A percentile compares a stretch with the other conserved stretches of the same genome.
These are phyloP conservation scores for Lanistes nyassanus DNA, from an alignment of 1,140 invertebrate genomes.

Conservation along the genomic window DNA sequence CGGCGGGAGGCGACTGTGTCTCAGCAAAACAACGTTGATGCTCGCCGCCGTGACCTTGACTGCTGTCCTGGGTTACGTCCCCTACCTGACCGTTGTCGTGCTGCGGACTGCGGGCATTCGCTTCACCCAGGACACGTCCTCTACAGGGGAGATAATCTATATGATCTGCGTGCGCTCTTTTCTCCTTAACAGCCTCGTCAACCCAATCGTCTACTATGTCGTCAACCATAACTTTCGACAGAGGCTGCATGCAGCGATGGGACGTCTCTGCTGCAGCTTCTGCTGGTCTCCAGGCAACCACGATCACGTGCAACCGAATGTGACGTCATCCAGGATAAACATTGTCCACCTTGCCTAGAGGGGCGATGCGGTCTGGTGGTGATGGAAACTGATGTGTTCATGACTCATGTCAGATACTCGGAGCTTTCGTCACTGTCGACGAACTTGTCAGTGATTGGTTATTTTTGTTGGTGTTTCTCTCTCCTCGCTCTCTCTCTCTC, in stretches of 20 bases:
- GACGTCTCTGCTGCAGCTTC: background rate
- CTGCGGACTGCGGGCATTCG: background rate
- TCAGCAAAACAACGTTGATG: conserved; percentile 11
- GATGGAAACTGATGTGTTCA: no score
- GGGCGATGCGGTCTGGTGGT: no score
- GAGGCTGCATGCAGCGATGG: background rate
- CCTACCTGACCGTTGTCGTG: conserved; percentile 10
- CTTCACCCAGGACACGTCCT: background rate
- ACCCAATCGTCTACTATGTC: conserved; percentile 19
- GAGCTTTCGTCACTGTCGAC: no score
- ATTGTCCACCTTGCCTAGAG: no score
- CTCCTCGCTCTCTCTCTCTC: no score
- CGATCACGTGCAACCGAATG: no score
- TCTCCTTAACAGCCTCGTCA: conserved; percentile 21
- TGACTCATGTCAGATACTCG: no score
- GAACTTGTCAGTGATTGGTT: no score
- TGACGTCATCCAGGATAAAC: no score
- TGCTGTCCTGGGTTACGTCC: conserved; percentile 9
- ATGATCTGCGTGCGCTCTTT: conserved; percentile 8
- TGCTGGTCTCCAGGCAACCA: no score
- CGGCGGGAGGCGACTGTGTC: background rate
- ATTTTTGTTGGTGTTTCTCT: no score
- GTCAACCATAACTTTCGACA: conserved; percentile 4
- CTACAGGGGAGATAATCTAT: conserved; percentile 3
- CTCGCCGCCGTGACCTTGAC: conserved; percentile 7